Percentiles rank a stretch among this genome's conserved stretches.
Evolutionary conservation across 2,797 vertebrate species (phyloP).

Genomic region (Heterohyrax brucei): DNA sequence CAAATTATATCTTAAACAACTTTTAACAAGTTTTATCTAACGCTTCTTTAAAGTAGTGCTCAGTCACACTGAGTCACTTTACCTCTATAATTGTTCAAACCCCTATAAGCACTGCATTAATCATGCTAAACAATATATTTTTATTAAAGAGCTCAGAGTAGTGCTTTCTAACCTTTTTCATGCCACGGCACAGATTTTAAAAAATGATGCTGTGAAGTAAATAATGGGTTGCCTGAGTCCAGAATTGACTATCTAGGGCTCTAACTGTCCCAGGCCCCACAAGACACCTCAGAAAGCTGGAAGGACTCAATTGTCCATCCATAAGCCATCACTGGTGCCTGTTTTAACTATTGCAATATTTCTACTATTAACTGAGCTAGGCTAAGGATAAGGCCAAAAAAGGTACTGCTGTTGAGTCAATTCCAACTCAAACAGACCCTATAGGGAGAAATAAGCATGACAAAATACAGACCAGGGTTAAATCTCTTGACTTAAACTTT

Average conservation of each 20-base stretch:
- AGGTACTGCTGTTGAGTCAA: too few species aligned
- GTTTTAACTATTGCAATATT: background rate
- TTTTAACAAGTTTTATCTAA: constrained; percentile 49
- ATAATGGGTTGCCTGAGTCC: background rate
- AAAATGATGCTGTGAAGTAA: background rate
- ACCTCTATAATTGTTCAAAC: background rate
- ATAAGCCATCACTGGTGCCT: background rate
- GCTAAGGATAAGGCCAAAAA: too few species aligned
- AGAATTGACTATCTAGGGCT: background rate
- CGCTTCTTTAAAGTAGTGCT: constrained; percentile 50
- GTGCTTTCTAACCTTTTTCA: background rate
- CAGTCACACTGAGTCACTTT: background rate
- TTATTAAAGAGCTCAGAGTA: background rate
- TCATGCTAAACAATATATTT: background rate
- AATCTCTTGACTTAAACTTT: background rate
- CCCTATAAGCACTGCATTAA: background rate
- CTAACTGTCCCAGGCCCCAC: background rate
- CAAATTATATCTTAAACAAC: constrained; percentile 15
- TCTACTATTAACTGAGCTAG: background rate
- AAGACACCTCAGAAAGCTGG: background rate
- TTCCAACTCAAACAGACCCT: too few species aligned
- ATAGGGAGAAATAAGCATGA: background rate
- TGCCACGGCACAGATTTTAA: background rate
- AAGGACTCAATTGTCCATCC: background rate
- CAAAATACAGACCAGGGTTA: background rate